Conservation (phyloP, 2,113 vertebrate genomes). For the Quiscalus mexicanus region DNA sequence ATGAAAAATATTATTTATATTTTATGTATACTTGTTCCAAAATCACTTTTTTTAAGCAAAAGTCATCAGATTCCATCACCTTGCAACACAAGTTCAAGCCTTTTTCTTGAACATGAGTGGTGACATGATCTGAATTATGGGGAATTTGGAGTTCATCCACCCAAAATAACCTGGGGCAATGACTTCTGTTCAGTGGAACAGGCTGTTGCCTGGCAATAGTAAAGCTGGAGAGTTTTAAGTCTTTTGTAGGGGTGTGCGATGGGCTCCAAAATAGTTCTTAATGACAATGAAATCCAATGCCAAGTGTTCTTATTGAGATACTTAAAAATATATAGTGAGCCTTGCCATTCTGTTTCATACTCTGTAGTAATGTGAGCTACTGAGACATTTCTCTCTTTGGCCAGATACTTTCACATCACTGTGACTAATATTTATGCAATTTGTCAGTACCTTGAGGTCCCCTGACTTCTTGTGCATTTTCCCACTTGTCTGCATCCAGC, state of each 20-base stretch:
- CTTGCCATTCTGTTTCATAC: not conserved
- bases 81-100: not conserved
- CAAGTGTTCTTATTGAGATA: not conserved
- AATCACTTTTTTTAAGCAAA: not conserved
- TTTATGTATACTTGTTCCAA: not conserved
- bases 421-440: not conserved
- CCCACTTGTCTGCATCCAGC: not conserved
- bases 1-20: not conserved
- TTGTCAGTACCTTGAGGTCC: not conserved
- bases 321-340: not conserved
- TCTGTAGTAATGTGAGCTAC: not conserved
- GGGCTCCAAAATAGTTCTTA: not conserved
- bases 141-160: not conserved
- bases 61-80: not conserved
- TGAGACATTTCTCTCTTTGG: not conserved
- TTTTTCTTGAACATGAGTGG: not conserved
- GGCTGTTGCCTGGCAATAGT: not conserved
- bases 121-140: not conserved
- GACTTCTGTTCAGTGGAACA: not conserved
- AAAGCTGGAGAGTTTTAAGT: not conserved
- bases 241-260: not conserved
- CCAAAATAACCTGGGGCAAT: not conserved
- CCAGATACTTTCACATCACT: not conserved
- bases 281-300: not conserved
- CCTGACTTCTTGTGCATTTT: not conserved